Conservation (phyloP, 2,888 invertebrate species). For the Spodoptera picta region DNA sequence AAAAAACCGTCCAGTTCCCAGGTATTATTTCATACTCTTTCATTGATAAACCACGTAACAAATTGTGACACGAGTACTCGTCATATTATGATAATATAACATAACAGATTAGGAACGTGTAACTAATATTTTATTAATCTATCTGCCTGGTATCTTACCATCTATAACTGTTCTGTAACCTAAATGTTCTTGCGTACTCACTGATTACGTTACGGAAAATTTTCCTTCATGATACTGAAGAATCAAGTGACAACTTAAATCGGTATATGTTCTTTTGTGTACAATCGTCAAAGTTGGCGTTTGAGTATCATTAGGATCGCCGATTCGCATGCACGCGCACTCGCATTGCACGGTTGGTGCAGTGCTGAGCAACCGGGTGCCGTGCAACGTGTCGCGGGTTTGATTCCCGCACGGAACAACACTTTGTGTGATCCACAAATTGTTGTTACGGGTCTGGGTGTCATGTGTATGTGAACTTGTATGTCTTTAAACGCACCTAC, state of each 20-base stretch:
- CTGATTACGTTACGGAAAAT: conserved; percentile 51
- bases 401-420: no score
- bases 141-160: conserved; percentile 7
- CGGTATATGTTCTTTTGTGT: background rate
- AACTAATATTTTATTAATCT: conserved; percentile 23
- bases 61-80: conserved; percentile 20
- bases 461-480: no score
- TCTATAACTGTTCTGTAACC: conserved; percentile 32
- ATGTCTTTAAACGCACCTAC: no score
- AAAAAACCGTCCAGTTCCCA: conserved; percentile 1
- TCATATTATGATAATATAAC: conserved; percentile 11
- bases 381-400: no score
- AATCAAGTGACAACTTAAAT: conserved; percentile 29
- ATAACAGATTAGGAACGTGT: conserved; percentile 26
- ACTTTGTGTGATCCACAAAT: no score
- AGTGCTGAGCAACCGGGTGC: no score
- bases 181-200: conserved; percentile 23
- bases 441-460: no score
- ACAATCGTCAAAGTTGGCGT: no score
- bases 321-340: no score
- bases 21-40: conserved; percentile 19
- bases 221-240: conserved; percentile 40
- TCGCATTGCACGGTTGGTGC: no score
- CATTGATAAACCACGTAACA: conserved; percentile 23
- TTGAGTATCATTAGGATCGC: no score